Conservation (phyloP, 1,140 invertebrate genomes). For the Heliconius melpomene region DNA sequence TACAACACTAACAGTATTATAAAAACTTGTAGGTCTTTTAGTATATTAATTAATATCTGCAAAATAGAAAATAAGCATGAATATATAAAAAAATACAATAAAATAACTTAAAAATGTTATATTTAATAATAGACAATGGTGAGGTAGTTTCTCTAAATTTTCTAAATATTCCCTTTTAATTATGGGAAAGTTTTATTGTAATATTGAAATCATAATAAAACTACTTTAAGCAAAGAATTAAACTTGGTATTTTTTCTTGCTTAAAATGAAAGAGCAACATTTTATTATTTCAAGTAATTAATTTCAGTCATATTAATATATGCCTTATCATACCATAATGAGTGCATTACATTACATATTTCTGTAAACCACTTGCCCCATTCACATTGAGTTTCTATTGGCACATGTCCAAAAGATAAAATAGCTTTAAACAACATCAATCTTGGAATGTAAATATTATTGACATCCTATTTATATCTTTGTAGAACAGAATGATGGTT, state of each 20-base stretch:
- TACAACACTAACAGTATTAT: no score
- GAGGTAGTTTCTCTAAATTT: no score
- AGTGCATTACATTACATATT: background rate
- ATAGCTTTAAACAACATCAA: background rate
- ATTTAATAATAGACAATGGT: no score
- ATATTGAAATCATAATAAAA: background rate
- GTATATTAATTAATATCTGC: no score
- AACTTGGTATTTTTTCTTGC: background rate
- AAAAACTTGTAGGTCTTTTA: no score
- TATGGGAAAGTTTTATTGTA: no score
- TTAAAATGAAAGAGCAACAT: background rate
- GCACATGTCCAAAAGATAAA: slow-evolving; percentile 1
- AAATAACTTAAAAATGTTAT: no score
- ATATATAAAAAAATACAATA: no score
- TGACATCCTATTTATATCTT: background rate
- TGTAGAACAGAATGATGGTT: background rate
- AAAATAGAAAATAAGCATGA: no score
- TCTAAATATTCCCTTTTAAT: no score
- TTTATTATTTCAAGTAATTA: no score
- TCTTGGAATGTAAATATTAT: slow-evolving; percentile 1
- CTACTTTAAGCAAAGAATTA: background rate
- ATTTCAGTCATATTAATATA: no score
- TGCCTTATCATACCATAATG: background rate
- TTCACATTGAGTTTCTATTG: slow-evolving; percentile 3
- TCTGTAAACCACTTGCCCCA: background rate